phyloP scores from a whole-genome alignment of 2,113 vertebrate species.

The Bubo blakistoni region DNA sequence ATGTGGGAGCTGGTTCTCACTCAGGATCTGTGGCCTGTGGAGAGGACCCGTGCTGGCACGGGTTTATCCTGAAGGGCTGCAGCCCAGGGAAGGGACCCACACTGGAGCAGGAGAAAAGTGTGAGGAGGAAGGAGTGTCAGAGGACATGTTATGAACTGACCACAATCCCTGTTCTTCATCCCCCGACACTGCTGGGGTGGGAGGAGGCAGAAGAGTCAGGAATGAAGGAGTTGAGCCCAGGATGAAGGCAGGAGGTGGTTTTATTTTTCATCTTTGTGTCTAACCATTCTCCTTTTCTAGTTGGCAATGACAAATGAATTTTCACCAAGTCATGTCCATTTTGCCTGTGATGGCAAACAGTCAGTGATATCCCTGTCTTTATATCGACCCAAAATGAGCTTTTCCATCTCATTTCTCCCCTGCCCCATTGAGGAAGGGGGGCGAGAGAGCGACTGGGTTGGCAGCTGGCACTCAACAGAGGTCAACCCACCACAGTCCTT shows the following conservation, averaged over 20 bases:
- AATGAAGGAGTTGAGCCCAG: background rate
- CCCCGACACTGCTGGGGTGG: accelerated
- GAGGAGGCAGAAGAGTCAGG: background rate
- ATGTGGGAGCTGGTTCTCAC: too few relatives aligned
- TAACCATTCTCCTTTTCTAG: background rate
- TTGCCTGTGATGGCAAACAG: accelerated
- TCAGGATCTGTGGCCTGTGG: background rate
- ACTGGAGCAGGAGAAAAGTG: background rate
- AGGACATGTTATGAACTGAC: background rate
- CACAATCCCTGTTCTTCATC: background rate
- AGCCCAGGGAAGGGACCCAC: background rate
- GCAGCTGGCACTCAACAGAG: accelerated
- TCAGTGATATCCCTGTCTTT: background rate
- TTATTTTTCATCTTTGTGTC: background rate
- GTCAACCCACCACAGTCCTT: background rate
- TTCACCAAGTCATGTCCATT: accelerated
- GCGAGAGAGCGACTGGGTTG: background rate
- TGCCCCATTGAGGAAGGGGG: too few relatives aligned
- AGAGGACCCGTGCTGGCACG: accelerated
- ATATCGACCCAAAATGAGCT: accelerated
- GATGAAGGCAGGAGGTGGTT: background rate
- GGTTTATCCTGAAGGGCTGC: background rate
- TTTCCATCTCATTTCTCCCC: background rate
- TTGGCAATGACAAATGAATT: background rate
- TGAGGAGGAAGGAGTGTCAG: background rate